Base-by-base conservation (phyloP, 2,113 vertebrate species). In the Oncorhynchus gorbuscha region DNA sequence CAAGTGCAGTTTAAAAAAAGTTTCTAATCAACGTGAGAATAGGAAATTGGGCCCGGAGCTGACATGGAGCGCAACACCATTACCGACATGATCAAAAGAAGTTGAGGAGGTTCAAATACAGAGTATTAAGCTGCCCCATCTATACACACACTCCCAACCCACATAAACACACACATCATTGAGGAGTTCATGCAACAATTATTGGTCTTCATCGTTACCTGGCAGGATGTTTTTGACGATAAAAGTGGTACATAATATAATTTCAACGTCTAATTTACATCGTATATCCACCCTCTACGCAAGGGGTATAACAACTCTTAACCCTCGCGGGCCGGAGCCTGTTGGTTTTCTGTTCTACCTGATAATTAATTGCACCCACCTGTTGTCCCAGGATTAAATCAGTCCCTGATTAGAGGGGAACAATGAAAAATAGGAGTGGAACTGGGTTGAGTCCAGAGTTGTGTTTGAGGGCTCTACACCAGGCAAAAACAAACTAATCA, bases 1-100 rank as follows among this genome's bases (percentile, higher is more conserved):
- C 70, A 85, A 87, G 81, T 87, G 85, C 81, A 86, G 84, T 83
- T 86, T 76, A 71, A 1, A 3, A 28, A 28, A 28, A 28, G 8
- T 12, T 30, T 28, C 26, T 4, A 14, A 80, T 79, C 80, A 88
- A 76, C 67, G 83, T 84, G 69, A 84, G 84, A 64, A 83, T 65
- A 55, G 73, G 83, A 85, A 74, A 83, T 32, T 16, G 12, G 76
- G 71, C 62, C 49, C 79, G 76, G 81, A 89, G 88, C 81, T 81
- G 85, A 82, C 86, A 86, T 81, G 87, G 72, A 80, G 39, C 73
- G 39, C 66, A 84, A 86, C 86, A 86, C 72, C 74, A 71, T 71
- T 71, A 75, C 74, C 12, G 14, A 74, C 76, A 80, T 84, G 86
- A 91, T 87, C 81, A 88, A 87, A 18, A 80, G 79, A 85, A 51